Percentiles rank a stretch among this genome's conserved stretches.
These are phyloP conservation scores for Athripsodes cinereus DNA, from an alignment of 2,888 invertebrate genomes.

Conservation along the genomic window DNA sequence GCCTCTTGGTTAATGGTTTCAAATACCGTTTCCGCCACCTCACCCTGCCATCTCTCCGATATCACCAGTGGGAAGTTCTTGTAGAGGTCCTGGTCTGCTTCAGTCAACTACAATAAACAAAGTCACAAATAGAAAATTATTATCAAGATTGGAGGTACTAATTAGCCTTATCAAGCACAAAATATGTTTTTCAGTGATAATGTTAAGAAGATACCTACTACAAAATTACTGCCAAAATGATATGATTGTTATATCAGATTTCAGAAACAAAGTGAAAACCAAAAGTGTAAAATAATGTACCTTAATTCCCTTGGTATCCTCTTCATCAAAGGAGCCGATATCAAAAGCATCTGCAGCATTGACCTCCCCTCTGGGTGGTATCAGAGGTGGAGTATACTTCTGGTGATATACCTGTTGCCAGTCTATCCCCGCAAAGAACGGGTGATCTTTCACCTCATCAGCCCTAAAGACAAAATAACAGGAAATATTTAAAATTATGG, in stretches of 20 bases:
- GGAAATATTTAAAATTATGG: no score
- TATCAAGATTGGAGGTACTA: no score
- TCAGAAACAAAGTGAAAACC: not conserved
- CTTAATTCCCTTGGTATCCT: slow-evolving; percentile 99
- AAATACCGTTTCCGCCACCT: slow-evolving; percentile 97
- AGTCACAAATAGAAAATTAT: no score
- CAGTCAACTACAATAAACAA: slow-evolving; percentile 77
- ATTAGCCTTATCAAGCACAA: no score
- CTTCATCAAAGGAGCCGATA: slow-evolving; percentile 99
- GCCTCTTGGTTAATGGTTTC: slow-evolving; percentile 97
- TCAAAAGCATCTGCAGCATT: slow-evolving; percentile 99
- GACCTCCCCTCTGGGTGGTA: slow-evolving; percentile 97
- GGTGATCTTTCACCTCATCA: slow-evolving; percentile 95
- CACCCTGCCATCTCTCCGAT: slow-evolving; percentile 98
- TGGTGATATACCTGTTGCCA: slow-evolving; percentile 99
- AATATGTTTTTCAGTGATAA: no score
- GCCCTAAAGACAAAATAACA: slow-evolving; percentile 61
- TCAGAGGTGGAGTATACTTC: slow-evolving; percentile 96
- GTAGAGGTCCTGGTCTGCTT: slow-evolving; percentile 96
- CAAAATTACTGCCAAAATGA: no score
- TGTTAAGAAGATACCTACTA: no score
- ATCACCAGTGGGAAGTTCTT: slow-evolving; percentile 98
- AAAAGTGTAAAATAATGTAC: no score
- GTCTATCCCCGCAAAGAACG: slow-evolving; percentile 96
- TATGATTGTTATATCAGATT: no score